Evolutionary conservation across 2,888 invertebrate genomes (phyloP), one percentile per base, ranked within the genome.

Genomic region (Octodonta nipae): DNA sequence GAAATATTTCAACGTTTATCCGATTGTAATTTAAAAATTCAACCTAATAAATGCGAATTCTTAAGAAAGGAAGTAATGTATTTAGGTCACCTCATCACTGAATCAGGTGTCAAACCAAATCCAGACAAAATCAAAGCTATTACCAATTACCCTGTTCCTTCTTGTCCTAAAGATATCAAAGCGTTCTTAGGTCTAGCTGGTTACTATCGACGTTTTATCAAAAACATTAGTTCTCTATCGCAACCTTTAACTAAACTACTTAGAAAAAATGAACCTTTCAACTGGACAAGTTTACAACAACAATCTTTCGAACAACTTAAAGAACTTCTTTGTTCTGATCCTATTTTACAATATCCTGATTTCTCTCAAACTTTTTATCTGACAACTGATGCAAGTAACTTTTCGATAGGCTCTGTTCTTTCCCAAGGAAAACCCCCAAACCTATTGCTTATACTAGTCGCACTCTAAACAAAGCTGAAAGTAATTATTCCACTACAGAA

Each of bases 401-500:
- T 40, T 22, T 49, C 50, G 1, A 39, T 39, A 14, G 39, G 36
- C 15, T 33, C 39, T 8, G 26, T 36, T n/a, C 11, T n/a, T n/a
- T n/a, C n/a, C n/a, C n/a, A n/a, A n/a, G n/a, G n/a, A n/a, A n/a
- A n/a, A n/a, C n/a, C n/a, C n/a, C n/a, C n/a, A n/a, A n/a, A 11
- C 57, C 55, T 1, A 46, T 61, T 2, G 55, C 57, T 8, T 61
- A 54, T 35, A 51, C 53, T 3, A 46, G 46, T 14, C 30, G 56
- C 36, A 52, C 52, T 1, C 33, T 55, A 11, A 58, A 50, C 34
- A 41, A 45, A 34, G 42, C n/a, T 0, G 55, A 58, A 47, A 17
- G 15, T 4, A 60, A 56, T 28, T 61, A 61, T 35, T 41, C 42
- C 2, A 54, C 55, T 1, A 58, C 44, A 1, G 58, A 63, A 43